Base-by-base conservation (phyloP, 2,797 vertebrate species). In the Bryconaethiops microstoma region DNA sequence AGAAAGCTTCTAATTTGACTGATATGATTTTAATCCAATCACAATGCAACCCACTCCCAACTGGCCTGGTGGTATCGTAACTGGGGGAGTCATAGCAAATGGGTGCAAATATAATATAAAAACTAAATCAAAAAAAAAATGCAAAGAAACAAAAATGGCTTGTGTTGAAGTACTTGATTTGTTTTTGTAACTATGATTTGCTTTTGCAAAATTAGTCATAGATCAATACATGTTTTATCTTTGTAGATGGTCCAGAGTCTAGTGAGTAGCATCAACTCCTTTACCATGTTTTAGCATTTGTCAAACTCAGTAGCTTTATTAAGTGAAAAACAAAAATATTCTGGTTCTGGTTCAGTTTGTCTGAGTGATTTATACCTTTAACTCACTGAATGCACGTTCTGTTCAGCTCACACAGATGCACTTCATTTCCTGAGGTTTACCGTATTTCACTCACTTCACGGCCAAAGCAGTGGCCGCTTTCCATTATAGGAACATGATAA, bases 401-500 rank as follows among this genome's bases (percentile, higher is more conserved):
- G 7, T 65, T 65, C 60, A n/a, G 19, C 72, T 76, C 17, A 6
- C n/a, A 65, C 14, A 45, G 57, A 42, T 14, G 45, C 13, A 45
- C 23, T 63, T 25, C 63, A 79, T 48, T 85, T 79, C 19, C 42
- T 50, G 16, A 42, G 48, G 71, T 85, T 64, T 82, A 76, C 79
- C 68, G 60, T 67, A 75, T 85, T 81, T 87, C 60, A 71, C 16
- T 75, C 79, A 85, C 70, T 81, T 73, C 45, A 67, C 75, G 74
- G 65, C 45, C 74, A 80, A 84, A 73, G 54, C 67, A 69, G 48
- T 84, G 78, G 72, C 74, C 85, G 69, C 68, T 77, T 80, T 86
- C 42, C 67, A 81, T 85, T 87, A 77, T 82, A 83, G 78, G 60
- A 81, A 14, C 83, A 48, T 78, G 85, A 88, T 88, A 77, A 83